Conservation (phyloP, 2,888 invertebrate genomes). For the Alcis repandata region DNA sequence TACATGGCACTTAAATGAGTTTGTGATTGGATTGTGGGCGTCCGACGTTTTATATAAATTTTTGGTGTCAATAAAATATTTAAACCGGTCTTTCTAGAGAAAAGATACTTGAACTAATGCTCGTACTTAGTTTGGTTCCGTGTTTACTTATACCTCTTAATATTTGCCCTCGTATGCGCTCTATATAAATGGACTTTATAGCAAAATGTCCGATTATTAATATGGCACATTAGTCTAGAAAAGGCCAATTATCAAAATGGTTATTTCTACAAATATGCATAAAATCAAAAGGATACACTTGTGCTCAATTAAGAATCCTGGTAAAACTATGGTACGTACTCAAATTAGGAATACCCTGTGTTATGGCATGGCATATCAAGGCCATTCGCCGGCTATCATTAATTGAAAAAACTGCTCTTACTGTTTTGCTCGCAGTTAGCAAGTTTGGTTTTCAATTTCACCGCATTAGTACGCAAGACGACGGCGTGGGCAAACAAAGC, state of each 20-base stretch:
- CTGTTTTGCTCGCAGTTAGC: conserved; percentile 10
- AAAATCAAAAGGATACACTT: too few species aligned
- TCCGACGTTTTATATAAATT: conserved; percentile 17
- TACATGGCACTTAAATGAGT: conserved; percentile 23
- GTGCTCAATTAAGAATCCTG: too few species aligned
- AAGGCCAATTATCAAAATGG: too few species aligned
- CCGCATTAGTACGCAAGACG: conserved; percentile 34
- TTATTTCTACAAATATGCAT: too few species aligned
- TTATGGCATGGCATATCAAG: too few species aligned
- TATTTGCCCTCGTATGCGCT: not conserved
- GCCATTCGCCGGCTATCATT: not conserved
- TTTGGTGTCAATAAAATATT: conserved; percentile 19
- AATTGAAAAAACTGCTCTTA: not conserved
- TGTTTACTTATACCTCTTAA: not conserved
- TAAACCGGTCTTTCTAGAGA: conserved; percentile 10
- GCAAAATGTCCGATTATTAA: too few species aligned
- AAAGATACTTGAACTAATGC: conserved; percentile 2
- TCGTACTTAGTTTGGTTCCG: not conserved
- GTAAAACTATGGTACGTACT: too few species aligned
- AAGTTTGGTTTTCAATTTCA: conserved; percentile 36
- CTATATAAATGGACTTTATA: too few species aligned
- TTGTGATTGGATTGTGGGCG: conserved; percentile 25
- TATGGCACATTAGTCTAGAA: too few species aligned
- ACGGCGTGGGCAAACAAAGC: conserved; percentile 37
- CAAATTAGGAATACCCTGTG: too few species aligned